Evolutionary conservation across 2,888 invertebrate species (phyloP), one percentile per base, ranked within the genome.

Genomic region (Trissoscelio sp.): DNA sequence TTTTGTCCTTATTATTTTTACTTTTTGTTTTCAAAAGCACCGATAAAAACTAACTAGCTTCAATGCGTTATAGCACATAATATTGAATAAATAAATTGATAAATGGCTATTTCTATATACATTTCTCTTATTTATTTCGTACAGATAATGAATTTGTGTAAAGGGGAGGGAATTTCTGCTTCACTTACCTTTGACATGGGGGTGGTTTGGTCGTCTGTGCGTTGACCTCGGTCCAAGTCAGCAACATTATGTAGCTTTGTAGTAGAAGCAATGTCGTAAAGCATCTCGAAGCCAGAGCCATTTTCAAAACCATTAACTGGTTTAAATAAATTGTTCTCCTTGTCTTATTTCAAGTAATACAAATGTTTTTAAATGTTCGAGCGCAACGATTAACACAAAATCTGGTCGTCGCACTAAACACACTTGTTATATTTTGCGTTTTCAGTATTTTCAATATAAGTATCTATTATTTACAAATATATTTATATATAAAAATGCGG

Each of bases 141-240:
- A 11, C n/a, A 7, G 2, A 42, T 12, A 14, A 42, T 42, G 7
- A 2, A 42, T 42, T 42, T 42, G 42, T 2, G n/a, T 22, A 48
- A 22, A 4, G 2, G 39, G 55, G 42, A n/a, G 53, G 55, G 42
- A 20, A 44, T n/a, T 55, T 11, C 12, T 73, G 60, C 4, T 4
- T 3, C 66, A 91, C 91, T 91, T 88, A 91, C 91, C 91, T 91
- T 64, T 84, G 57, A 62, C 91, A 91, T 34, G 91, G 91, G 80
- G 88, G 87, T 46, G 86, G 88, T 84, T 88, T 88, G 64, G 64
- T 62, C 78, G 64, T 77, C 81, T 28, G 70, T 79, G 85, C 74
- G 73, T 77, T 79, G 78, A 73, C 75, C 34, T 75, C 79, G 31
- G 81, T 74, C 37, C 85, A 78, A 77, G 79, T 72, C 79, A 83